phyloP scores from a whole-genome alignment of 2,888 invertebrate species.

The Drosophila siamana region DNA sequence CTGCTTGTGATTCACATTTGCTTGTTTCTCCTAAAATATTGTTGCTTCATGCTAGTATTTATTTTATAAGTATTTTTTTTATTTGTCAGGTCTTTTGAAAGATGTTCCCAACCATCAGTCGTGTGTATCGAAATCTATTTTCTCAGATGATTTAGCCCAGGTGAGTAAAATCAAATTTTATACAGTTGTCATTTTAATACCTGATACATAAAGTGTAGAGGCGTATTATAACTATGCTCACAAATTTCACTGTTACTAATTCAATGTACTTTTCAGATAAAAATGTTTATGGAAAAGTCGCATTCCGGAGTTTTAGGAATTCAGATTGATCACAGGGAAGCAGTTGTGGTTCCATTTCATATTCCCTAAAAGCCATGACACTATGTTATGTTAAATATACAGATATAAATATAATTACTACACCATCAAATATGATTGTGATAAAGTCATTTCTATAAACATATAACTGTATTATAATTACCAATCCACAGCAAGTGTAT shows the following conservation, averaged over 20 bases:
- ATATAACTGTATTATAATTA: slow-evolving; percentile 11
- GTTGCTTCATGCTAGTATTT: too few relatives aligned
- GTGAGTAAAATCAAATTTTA: slow-evolving; percentile 86
- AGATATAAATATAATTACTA: slow-evolving; percentile 15
- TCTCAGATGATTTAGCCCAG: slow-evolving; percentile 89
- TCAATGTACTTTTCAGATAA: slow-evolving; percentile 88
- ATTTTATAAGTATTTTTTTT: background rate
- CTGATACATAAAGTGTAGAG: too few relatives aligned
- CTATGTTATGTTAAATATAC: slow-evolving; percentile 33
- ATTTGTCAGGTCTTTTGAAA: slow-evolving; percentile 86
- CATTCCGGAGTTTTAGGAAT: slow-evolving; percentile 91
- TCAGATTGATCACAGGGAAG: slow-evolving; percentile 95
- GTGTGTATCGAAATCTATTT: slow-evolving; percentile 88
- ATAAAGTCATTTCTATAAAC: slow-evolving; percentile 8
- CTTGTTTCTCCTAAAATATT: background rate
- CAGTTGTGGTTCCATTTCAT: slow-evolving; percentile 94
- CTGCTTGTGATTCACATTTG: background rate
- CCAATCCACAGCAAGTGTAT: background rate
- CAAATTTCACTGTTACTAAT: background rate
- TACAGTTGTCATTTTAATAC: background rate
- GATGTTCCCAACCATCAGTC: slow-evolving; percentile 92
- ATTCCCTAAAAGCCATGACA: slow-evolving; percentile 87
- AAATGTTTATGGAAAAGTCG: slow-evolving; percentile 89
- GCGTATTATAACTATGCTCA: too few relatives aligned
- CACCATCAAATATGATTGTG: slow-evolving; percentile 25